Conservation (phyloP, 92 coral and sea anemone genomes). For the Parazoanthus darwini region DNA sequence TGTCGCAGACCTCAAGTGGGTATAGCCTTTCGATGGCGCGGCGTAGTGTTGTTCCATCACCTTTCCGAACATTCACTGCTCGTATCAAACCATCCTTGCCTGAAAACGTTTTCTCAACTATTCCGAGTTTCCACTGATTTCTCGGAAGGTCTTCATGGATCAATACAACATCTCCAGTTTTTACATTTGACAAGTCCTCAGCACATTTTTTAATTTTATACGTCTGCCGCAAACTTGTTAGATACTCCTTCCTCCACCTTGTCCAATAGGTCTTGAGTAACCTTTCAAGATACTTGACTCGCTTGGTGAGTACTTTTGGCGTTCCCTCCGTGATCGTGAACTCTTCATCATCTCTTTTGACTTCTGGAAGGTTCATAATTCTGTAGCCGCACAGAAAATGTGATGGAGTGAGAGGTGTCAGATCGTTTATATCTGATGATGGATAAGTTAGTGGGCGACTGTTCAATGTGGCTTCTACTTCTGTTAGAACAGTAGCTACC, state of each 20-base stretch:
- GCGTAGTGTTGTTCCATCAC: no score
- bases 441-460: no score
- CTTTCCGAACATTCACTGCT: conserved; percentile 8
- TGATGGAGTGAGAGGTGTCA: no score
- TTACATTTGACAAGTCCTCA: not conserved
- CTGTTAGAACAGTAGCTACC: no score
- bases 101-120: conserved; percentile 32
- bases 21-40: no score
- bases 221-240: conserved; percentile 8
- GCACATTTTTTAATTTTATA: not conserved
- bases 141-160: conserved; percentile 44
- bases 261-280: not conserved
- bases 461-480: no score
- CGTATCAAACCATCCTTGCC: conserved; percentile 50
- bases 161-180: conserved; percentile 46
- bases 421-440: not conserved
- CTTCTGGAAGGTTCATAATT: no score
- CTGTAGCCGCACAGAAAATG: no score
- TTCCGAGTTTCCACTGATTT: conserved; percentile 45
- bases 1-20: no score
- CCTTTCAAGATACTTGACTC: not conserved
- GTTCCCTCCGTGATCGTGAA: not conserved
- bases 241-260: not conserved
- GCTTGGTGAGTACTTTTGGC: not conserved
- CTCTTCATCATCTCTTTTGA: not conserved